Evolutionary conservation across 2,888 invertebrate species (phyloP).

Genomic region (Drosophila trichaetosa): DNA sequence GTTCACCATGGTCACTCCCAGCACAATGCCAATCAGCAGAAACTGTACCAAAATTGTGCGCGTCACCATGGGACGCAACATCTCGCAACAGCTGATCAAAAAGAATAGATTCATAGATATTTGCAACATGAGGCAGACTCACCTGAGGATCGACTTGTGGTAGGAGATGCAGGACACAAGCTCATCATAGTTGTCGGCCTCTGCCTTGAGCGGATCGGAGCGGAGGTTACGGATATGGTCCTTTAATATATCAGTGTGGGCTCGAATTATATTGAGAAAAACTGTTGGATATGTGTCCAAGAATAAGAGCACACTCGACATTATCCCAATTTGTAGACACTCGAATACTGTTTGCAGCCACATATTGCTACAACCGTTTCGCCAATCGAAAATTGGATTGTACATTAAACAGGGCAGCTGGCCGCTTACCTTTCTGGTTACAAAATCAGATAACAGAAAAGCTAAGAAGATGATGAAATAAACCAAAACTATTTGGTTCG

Average conservation of each 20-base stretch:
- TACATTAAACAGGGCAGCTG: conserved; percentile 54
- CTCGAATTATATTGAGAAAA: conserved; percentile 32
- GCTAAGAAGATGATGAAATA: conserved; percentile 19
- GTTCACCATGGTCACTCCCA: conserved; percentile 51
- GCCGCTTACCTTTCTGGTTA: conserved; percentile 18
- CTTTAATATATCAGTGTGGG: conserved; percentile 52
- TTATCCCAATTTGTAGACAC: conserved; percentile 19
- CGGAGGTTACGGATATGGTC: conserved; percentile 50
- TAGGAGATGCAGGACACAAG: conserved; percentile 52
- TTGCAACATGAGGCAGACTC: neutral
- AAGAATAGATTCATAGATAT: neutral
- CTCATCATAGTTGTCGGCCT: conserved; percentile 52
- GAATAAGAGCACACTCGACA: conserved; percentile 25
- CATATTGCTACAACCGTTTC: conserved; percentile 10
- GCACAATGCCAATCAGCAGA: conserved; percentile 43
- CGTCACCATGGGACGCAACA: conserved; percentile 14
- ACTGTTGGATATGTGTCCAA: conserved; percentile 44
- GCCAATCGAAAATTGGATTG: conserved; percentile 60
- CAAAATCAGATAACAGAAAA: conserved; percentile 28
- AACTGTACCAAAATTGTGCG: conserved; percentile 57
- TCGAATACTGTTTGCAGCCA: conserved; percentile 58
- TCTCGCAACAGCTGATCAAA: conserved; percentile 10
- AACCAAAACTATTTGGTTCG: conserved; percentile 40
- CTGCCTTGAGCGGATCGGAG: conserved; percentile 23
- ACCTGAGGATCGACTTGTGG: conserved; percentile 57